phyloP scores from a whole-genome alignment of 2,888 invertebrate genomes.

The Cyclophora albipunctata region DNA sequence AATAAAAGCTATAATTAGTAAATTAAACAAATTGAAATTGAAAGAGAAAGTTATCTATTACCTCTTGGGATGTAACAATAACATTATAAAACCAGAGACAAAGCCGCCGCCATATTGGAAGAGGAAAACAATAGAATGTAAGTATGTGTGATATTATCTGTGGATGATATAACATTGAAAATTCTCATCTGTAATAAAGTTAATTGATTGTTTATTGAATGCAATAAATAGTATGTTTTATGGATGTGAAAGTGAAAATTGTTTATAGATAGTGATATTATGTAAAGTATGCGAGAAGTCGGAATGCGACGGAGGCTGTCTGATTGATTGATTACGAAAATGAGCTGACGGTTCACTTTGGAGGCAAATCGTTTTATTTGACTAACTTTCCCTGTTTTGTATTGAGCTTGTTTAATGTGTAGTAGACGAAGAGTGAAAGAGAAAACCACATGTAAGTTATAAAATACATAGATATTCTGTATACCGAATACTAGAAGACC shows the following conservation, averaged over 20 bases:
- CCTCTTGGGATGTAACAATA: conserved; percentile 40
- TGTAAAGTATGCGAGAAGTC: conserved; percentile 13
- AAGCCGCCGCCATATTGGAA: conserved; percentile 19
- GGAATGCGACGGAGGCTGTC: conserved; percentile 12
- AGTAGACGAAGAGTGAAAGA: no score
- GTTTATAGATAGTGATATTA: conserved; percentile 17
- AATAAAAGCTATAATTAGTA: no score
- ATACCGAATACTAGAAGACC: no score
- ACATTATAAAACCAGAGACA: conserved; percentile 38
- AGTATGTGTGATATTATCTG: conserved; percentile 12
- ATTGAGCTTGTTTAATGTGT: background rate
- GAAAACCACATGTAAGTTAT: no score
- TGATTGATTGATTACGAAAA: conserved; percentile 15
- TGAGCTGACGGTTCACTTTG: background rate
- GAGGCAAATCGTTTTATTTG: conserved; percentile 8
- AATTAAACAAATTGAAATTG: conserved; percentile 42
- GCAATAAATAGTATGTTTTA: conserved; percentile 5
- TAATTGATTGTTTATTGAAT: conserved; percentile 13
- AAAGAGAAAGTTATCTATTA: conserved; percentile 52
- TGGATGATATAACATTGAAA: conserved; percentile 16
- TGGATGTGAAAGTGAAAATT: conserved; percentile 19
- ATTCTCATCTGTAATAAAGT: conserved; percentile 27
- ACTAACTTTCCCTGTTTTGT: conserved; percentile 7
- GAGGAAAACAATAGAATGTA: conserved; percentile 18
- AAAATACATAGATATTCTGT: no score